These are phyloP conservation scores for Andricus quercusramuli DNA, from an alignment of 2,888 invertebrate genomes.

Conservation along the genomic window DNA sequence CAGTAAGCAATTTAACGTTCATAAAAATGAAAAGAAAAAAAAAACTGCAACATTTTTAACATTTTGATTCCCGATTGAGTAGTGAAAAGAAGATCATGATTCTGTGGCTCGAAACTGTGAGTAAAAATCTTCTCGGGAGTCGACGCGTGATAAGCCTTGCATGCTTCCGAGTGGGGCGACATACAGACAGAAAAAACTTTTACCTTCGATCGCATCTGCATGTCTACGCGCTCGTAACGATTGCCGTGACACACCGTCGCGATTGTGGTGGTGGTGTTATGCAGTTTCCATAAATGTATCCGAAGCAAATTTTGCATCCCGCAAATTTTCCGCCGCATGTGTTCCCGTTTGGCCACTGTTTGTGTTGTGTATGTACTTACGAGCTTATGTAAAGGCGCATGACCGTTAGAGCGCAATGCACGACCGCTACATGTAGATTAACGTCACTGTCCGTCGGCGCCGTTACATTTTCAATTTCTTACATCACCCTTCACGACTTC, in stretches of 20 bases:
- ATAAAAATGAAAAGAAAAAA: not conserved
- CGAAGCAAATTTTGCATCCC: conserved; percentile 54
- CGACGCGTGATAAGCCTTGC: conserved; percentile 43
- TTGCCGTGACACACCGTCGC: conserved; percentile 43
- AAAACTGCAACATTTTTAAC: not conserved
- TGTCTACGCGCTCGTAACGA: conserved; percentile 48
- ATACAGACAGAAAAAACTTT: conserved; percentile 52
- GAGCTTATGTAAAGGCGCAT: conserved; percentile 41
- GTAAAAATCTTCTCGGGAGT: not conserved
- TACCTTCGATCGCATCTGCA: conserved; percentile 54
- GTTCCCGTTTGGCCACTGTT: conserved; percentile 45
- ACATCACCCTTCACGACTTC: conserved; percentile 14
- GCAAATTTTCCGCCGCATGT: conserved; percentile 52
- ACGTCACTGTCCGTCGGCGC: conserved; percentile 28
- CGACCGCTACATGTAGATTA: conserved; percentile 41
- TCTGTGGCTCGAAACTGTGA: not conserved
- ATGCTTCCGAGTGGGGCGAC: conserved; percentile 45
- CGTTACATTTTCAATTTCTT: conserved; percentile 41
- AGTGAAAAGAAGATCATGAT: not conserved
- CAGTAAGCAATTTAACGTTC: too few species aligned
- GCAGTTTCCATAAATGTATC: conserved; percentile 54
- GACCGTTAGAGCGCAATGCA: conserved; percentile 44
- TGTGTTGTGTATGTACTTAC: conserved; percentile 41
- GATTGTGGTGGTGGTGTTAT: conserved; percentile 27
- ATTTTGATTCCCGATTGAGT: not conserved